Evolutionary conservation across 2,888 invertebrate genomes (phyloP).

Genomic region (Meganola albula): DNA sequence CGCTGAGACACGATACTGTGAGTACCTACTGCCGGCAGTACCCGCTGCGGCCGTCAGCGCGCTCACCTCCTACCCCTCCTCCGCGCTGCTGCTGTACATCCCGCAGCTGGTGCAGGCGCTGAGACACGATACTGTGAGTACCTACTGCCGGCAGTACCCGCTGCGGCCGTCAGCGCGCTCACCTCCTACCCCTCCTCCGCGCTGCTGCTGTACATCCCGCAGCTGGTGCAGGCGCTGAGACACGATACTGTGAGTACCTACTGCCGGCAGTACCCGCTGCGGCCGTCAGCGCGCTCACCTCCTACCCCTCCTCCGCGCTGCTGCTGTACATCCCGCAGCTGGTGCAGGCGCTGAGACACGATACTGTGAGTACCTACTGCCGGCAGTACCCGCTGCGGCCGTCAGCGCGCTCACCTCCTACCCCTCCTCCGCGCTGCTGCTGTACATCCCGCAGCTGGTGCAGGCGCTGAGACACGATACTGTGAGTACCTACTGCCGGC

Average conservation of each 20-base stretch:
- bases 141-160: background rate
- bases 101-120: constrained; percentile 96
- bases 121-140: constrained; percentile 86
- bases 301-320: background rate
- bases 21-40: too few relatives aligned
- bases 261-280: background rate
- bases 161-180: constrained; percentile 67
- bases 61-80: constrained; percentile 82
- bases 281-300: background rate
- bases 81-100: constrained; percentile 81
- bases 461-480: too few relatives aligned
- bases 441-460: too few relatives aligned
- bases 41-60: constrained; percentile 2
- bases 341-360: too few relatives aligned
- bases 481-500: too few relatives aligned
- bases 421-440: too few relatives aligned
- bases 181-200: constrained; percentile 89
- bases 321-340: background rate
- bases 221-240: constrained; percentile 78
- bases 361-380: too few relatives aligned
- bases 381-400: too few relatives aligned
- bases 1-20: constrained; percentile 29
- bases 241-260: constrained; percentile 66
- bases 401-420: too few relatives aligned
- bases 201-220: constrained; percentile 87